Evolutionary conservation across 2,888 invertebrate genomes (phyloP).

Genomic region (Agriopis aurantiaria): DNA sequence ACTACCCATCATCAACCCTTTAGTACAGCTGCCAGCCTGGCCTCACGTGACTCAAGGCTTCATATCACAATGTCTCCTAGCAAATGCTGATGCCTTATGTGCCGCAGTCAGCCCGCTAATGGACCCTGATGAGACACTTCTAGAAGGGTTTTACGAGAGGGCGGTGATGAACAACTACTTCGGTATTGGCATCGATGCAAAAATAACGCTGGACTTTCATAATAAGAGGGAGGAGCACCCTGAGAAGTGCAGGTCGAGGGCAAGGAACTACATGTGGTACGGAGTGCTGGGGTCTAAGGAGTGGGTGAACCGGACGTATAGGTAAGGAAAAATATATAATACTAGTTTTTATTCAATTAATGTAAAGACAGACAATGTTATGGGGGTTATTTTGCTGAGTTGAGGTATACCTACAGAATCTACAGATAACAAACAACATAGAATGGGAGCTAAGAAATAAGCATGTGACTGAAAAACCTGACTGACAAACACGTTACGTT

Average conservation of each 20-base stretch:
- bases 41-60: slow-evolving; percentile 94
- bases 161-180: slow-evolving; percentile 99
- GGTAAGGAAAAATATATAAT: slow-evolving; percentile 68
- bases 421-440: too few species aligned
- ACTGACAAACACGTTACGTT: too few species aligned
- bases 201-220: slow-evolving; percentile 98
- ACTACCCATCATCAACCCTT: slow-evolving; percentile 95
- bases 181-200: slow-evolving; percentile 99
- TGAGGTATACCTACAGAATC: too few species aligned
- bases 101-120: slow-evolving; percentile 98
- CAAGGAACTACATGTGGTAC: slow-evolving; percentile 98
- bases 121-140: slow-evolving; percentile 95
- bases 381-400: too few species aligned
- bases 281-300: slow-evolving; percentile 93
- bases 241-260: slow-evolving; percentile 97
- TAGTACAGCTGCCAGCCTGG: slow-evolving; percentile 95
- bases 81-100: slow-evolving; percentile 98
- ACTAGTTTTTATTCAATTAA: too few species aligned
- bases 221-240: slow-evolving; percentile 98
- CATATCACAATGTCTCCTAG: slow-evolving; percentile 97
- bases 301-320: slow-evolving; percentile 95
- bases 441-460: too few species aligned
- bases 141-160: slow-evolving; percentile 96
- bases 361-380: too few species aligned
- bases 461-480: too few species aligned